phyloP scores from a whole-genome alignment of 2,113 vertebrate genomes.

The Ptilorrhoa leucosticta region DNA sequence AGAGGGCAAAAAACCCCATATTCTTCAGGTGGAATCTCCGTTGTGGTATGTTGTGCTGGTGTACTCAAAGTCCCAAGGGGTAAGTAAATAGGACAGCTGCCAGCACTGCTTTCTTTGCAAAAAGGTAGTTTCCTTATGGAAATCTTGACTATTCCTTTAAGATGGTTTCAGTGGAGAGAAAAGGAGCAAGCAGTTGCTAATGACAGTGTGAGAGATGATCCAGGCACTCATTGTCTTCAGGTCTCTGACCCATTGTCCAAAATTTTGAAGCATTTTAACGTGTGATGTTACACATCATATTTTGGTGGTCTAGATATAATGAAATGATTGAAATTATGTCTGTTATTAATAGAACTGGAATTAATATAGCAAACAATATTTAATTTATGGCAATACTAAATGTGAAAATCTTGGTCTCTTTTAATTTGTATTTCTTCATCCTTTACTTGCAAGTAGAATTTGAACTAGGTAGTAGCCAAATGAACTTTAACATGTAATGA shows the following conservation, averaged over 20 bases:
- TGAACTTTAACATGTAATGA: not conserved
- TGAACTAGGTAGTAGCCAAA: not conserved
- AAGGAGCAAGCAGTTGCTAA: not conserved
- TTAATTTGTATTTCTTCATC: not conserved
- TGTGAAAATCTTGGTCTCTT: not conserved
- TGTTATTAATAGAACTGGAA: not conserved
- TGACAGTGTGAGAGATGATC: not conserved
- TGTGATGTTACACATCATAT: not conserved
- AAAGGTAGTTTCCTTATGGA: not conserved
- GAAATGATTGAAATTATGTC: not conserved
- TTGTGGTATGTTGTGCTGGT: not conserved
- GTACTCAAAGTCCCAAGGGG: not conserved
- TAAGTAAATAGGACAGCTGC: not conserved
- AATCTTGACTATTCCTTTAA: accelerated
- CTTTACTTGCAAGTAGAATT: not conserved
- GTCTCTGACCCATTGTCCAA: not conserved
- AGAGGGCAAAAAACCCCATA: not conserved
- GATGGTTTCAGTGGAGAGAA: not conserved
- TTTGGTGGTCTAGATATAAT: not conserved
- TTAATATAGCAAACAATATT: not conserved
- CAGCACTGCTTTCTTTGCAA: not conserved
- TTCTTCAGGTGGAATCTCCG: not conserved
- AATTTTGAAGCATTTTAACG: not conserved
- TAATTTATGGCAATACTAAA: not conserved
- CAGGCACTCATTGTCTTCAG: not conserved